Conservation (phyloP, 2,113 vertebrate genomes). For the Erinaceus europaeus region DNA sequence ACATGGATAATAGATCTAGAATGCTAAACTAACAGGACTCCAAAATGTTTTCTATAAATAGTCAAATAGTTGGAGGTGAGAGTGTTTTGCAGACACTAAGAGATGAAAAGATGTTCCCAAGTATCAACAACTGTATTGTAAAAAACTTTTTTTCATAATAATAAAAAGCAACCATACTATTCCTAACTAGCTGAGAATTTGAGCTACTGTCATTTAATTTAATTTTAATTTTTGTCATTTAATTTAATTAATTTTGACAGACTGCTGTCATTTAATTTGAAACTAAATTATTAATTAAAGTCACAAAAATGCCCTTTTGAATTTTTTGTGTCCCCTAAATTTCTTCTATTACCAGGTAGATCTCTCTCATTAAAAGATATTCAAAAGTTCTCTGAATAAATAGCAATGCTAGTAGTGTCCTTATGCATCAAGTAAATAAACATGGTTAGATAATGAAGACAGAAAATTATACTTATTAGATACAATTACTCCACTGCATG, state of each 20-base stretch:
- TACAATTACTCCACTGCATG: slow-evolving; percentile 22
- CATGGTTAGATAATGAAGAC: slow-evolving; percentile 2
- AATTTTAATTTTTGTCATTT: too few relatives aligned
- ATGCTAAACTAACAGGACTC: slow-evolving; percentile 46
- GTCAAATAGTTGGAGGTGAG: too few relatives aligned
- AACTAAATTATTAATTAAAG: slow-evolving; percentile 37
- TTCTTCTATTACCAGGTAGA: not conserved
- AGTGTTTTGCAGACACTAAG: too few relatives aligned
- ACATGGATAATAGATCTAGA: slow-evolving; percentile 53
- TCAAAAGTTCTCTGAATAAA: slow-evolving; percentile 18
- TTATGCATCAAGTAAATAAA: not conserved
- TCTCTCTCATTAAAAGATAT: slow-evolving; percentile 30
- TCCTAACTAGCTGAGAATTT: slow-evolving; percentile 18
- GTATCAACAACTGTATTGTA: too few relatives aligned
- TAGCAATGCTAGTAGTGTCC: not conserved
- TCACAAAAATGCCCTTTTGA: slow-evolving; percentile 6
- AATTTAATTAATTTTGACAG: too few relatives aligned
- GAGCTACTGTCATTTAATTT: slow-evolving; percentile 25
- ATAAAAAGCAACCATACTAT: slow-evolving; percentile 43
- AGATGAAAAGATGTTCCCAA: too few relatives aligned
- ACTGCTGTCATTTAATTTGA: slow-evolving; percentile 25
- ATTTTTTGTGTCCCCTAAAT: not conserved
- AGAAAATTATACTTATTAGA: not conserved
- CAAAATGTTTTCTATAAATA: slow-evolving; percentile 58
- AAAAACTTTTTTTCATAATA: too few relatives aligned